Percentiles rank a stretch among this genome's conserved stretches.
Evolutionary conservation across 2,888 invertebrate species (phyloP).

Genomic region (Meandrusa payeni): DNA sequence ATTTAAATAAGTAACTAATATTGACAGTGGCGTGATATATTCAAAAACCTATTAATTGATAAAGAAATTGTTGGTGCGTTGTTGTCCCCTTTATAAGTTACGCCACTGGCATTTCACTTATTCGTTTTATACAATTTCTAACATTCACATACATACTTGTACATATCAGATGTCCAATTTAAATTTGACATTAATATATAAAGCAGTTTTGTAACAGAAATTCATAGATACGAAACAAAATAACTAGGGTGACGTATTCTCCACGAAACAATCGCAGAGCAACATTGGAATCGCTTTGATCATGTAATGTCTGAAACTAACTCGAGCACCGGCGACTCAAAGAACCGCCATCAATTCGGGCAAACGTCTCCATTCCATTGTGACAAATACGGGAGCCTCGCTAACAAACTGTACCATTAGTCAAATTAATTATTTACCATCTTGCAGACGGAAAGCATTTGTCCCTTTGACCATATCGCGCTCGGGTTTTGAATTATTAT

Average conservation of each 20-base stretch:
- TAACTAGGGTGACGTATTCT: constrained; percentile 4
- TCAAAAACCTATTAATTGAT: too few species aligned
- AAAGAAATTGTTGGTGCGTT: too few species aligned
- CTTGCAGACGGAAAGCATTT: constrained; percentile 52
- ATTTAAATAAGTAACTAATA: too few species aligned
- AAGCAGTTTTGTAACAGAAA: background rate
- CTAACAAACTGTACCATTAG: constrained; percentile 72
- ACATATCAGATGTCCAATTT: too few species aligned
- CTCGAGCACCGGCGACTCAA: constrained; percentile 30
- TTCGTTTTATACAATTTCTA: too few species aligned
- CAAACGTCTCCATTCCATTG: constrained; percentile 35
- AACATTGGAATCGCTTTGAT: constrained; percentile 14
- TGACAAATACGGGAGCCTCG: constrained; percentile 65
- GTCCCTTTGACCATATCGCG: constrained; percentile 66
- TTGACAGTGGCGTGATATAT: too few species aligned
- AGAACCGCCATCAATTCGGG: constrained; percentile 40
- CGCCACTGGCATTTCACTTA: too few species aligned
- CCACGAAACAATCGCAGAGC: constrained; percentile 8
- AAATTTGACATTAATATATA: too few species aligned
- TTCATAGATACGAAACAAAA: constrained; percentile 4
- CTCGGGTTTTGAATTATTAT: constrained; percentile 47
- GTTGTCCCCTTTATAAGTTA: too few species aligned
- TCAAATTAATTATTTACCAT: constrained; percentile 77
- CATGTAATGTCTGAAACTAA: constrained; percentile 12
- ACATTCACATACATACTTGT: too few species aligned